A percentile compares a stretch with the other conserved stretches of the same genome.
Evolutionary conservation across 2,113 vertebrate species (phyloP).

Genomic region (Phrynosoma blainvillii): DNA sequence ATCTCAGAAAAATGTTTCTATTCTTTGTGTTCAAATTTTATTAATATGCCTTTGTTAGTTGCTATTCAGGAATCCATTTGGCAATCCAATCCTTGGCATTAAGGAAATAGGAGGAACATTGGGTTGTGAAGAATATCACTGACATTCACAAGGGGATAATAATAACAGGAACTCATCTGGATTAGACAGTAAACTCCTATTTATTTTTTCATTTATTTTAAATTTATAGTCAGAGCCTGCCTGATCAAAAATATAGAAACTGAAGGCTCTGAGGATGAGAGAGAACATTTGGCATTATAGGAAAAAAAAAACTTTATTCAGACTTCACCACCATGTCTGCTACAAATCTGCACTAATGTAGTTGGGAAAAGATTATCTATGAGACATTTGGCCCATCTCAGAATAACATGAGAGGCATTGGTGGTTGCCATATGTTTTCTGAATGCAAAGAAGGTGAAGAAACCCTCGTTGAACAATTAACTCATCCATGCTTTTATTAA

Average conservation of each 20-base stretch:
- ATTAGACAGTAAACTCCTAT: conserved; percentile 17
- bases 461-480: not conserved
- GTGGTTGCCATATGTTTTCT: not conserved
- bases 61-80: no score
- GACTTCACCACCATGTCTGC: not conserved
- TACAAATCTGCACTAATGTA: not conserved
- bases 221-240: conserved; percentile 1
- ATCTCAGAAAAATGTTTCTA: conserved; percentile 12
- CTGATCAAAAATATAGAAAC: not conserved
- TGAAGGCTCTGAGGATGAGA: not conserved
- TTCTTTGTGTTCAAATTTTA: not conserved
- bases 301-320: not conserved
- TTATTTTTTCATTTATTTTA: not conserved
- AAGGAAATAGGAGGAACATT: conserved; percentile 16
- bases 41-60: conserved; percentile 22
- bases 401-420: conserved; percentile 5
- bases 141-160: not conserved
- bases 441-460: not conserved
- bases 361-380: not conserved
- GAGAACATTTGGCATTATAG: not conserved
- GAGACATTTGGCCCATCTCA: not conserved
- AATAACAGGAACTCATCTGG: not conserved
- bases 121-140: conserved; percentile 20
- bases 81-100: not conserved
- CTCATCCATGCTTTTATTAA: not conserved